Evolutionary conservation across 2,113 vertebrate genomes (phyloP), one percentile per base, ranked within the genome.

Genomic region (Dipodomys merriami): DNA sequence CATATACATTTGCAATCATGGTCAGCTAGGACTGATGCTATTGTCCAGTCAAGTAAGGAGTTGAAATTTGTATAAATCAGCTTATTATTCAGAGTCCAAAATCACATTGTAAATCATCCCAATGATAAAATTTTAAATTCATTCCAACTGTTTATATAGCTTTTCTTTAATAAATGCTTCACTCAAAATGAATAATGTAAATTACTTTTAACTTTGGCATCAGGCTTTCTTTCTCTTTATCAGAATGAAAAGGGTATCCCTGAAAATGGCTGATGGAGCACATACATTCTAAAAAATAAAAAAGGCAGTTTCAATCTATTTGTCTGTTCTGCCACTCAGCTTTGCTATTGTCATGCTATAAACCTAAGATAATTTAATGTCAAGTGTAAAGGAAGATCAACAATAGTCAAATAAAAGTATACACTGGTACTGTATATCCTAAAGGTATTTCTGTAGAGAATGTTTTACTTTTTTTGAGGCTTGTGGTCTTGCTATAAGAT

Each of bases 31-130:
- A 15, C 10, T 15, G 67, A 93, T 83, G 27, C 30, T 22, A 29
- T 94, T 95, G 94, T 92, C 92, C 82, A 82, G 76, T 83, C 73
- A 91, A 62, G 20, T 39, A 85, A 88, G 57, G 60, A 49, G 19
- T 86, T 16, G 16, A 88, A 80, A 83, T 2, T 39, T 25, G 16
- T 44, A 35, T 88, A 35, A 90, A 53, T 86, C 2, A 68, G 13
- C 33, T 77, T 6, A 92, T 86, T 82, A 73, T 22, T 23, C 49
- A 89, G 35, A 79, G 7, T 57, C 82, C 53, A 91, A 90, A 73
- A 80, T 92, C 53, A 60, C 29, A 64, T 65, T 95, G 83, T 86
- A 25, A 88, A 90, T 68, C 67, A 86, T 64, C 57, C 30, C 74
- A 86, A 65, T 87, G 20, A 93, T 25, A 18, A 76, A 49, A 18